Evolutionary conservation across 1,140 invertebrate species (phyloP).

Genomic region (Neuroterus valhalla): DNA sequence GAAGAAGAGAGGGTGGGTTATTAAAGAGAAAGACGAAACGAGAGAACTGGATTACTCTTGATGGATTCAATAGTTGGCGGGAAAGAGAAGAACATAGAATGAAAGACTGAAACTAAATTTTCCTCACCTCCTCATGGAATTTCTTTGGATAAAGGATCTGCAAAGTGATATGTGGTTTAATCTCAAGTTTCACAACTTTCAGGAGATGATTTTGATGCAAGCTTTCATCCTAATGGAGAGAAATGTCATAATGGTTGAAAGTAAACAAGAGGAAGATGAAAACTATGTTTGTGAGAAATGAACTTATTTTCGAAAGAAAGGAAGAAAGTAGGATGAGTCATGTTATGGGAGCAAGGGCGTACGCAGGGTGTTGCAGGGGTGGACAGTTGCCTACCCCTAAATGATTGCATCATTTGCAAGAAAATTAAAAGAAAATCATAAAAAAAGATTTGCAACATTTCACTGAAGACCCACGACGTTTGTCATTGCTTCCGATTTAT

Average conservation of each 20-base stretch:
- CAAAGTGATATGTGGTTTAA: background rate
- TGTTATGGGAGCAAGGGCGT: no score
- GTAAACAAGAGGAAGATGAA: background rate
- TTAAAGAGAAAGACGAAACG: conserved; percentile 5
- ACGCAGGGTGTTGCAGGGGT: no score
- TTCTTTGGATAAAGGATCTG: background rate
- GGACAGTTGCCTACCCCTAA: no score
- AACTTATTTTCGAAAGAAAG: no score
- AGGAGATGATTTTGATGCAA: background rate
- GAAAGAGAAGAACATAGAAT: conserved; percentile 1
- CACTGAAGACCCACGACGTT: no score
- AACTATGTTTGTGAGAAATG: background rate
- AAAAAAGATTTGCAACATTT: no score
- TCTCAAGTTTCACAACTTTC: background rate
- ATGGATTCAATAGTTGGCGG: background rate
- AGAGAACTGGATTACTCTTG: background rate
- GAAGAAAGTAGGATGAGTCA: no score
- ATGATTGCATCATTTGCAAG: no score
- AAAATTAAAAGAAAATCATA: no score
- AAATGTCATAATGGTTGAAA: background rate
- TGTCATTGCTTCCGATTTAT: no score
- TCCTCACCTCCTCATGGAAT: background rate
- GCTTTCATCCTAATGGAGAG: background rate
- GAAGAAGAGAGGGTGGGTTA: conserved; percentile 16
- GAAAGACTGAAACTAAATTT: background rate